These are phyloP conservation scores for Emys orbicularis DNA, from an alignment of 2,797 vertebrate genomes.

Conservation along the genomic window DNA sequence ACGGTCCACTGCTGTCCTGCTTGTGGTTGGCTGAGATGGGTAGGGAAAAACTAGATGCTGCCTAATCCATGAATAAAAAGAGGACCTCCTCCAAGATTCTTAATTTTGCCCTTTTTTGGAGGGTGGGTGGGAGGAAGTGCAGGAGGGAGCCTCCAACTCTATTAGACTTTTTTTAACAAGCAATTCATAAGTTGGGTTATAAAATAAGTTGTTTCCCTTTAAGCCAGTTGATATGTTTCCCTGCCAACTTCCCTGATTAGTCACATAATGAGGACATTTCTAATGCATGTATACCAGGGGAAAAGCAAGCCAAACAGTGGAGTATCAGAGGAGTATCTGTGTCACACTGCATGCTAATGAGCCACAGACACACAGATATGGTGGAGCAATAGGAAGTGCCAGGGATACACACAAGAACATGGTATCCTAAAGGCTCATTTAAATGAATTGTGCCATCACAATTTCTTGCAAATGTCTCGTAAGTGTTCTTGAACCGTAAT, in stretches of 20 bases:
- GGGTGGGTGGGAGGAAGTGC: background rate
- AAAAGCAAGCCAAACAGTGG: background rate
- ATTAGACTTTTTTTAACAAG: background rate
- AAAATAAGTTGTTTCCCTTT: constrained; percentile 39
- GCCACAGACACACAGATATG: background rate
- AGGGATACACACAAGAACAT: fast-evolving
- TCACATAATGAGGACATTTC: constrained; percentile 60
- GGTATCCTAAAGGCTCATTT: background rate
- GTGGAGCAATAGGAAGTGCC: fast-evolving
- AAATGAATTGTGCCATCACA: background rate
- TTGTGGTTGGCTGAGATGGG: background rate
- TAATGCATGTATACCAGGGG: constrained; percentile 48
- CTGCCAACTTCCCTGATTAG: constrained; percentile 34
- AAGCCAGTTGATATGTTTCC: background rate
- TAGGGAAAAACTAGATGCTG: background rate
- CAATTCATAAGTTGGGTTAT: background rate
- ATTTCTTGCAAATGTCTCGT: background rate
- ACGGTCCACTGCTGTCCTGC: background rate
- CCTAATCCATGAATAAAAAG: background rate
- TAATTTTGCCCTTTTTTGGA: background rate
- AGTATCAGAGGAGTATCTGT: constrained; percentile 50
- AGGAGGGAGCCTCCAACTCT: background rate
- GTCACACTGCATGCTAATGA: constrained; percentile 31
- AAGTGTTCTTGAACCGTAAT: background rate
- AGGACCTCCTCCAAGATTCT: background rate